Percentiles rank a stretch among this genome's conserved stretches.
Conservation (phyloP, 1,140 invertebrate species). For the Theocolax elegans region DNA sequence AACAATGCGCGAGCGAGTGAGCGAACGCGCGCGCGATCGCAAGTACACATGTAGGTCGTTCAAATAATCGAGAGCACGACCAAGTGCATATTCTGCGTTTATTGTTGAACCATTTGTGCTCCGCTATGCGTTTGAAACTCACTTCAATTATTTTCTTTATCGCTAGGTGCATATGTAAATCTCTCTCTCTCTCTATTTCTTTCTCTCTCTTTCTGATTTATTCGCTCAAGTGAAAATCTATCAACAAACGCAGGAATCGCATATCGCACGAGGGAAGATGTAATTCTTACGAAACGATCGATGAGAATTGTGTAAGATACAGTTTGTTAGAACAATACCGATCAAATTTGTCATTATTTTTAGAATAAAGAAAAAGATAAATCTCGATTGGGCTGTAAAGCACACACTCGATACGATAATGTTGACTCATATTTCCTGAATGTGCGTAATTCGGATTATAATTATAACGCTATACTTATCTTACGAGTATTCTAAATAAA, state of each 20-base stretch:
- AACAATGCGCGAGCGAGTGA: not conserved
- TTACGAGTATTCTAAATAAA: too few relatives aligned
- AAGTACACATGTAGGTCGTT: conserved; percentile 2
- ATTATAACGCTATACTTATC: too few relatives aligned
- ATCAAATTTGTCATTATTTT: conserved; percentile 10
- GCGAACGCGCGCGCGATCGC: too few relatives aligned
- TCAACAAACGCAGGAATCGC: not conserved
- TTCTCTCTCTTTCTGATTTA: too few relatives aligned
- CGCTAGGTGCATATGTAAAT: not conserved
- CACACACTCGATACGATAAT: conserved; percentile 2
- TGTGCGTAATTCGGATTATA: too few relatives aligned
- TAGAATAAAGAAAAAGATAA: not conserved
- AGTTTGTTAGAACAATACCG: not conserved
- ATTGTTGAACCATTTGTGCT: not conserved
- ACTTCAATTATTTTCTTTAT: not conserved
- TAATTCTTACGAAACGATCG: not conserved
- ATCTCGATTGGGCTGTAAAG: not conserved
- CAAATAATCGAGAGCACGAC: conserved; percentile 7
- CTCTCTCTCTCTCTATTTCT: too few relatives aligned
- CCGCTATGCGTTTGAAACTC: not conserved
- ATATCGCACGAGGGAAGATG: not conserved
- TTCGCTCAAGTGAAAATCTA: not conserved
- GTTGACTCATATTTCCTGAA: not conserved
- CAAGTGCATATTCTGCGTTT: not conserved
- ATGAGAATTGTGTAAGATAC: conserved; percentile 1